phyloP scores from a whole-genome alignment of 2,113 vertebrate species.

The Muscicapa adusta region DNA sequence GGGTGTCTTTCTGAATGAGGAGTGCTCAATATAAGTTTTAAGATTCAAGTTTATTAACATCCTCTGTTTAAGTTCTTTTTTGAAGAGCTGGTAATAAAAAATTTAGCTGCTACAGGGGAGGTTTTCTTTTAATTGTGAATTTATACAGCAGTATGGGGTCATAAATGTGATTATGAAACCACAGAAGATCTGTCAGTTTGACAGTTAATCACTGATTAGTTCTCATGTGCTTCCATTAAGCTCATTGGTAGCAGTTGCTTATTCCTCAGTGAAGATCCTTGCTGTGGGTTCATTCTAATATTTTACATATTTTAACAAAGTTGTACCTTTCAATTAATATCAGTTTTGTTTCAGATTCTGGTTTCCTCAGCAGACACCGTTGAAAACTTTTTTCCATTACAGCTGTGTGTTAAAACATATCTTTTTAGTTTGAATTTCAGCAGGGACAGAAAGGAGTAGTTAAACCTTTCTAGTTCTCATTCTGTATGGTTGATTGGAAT shows the following conservation, averaged over 20 bases:
- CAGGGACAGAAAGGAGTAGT: background rate
- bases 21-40: background rate
- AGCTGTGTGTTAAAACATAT: background rate
- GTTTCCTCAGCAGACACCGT: background rate
- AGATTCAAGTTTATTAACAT: background rate
- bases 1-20: background rate
- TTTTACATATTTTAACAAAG: background rate
- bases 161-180: background rate
- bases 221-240: background rate
- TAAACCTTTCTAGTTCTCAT: background rate
- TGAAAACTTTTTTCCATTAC: background rate
- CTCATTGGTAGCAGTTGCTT: background rate
- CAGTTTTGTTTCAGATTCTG: background rate
- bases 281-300: background rate
- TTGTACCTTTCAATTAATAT: background rate
- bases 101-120: background rate
- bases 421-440: background rate
- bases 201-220: background rate
- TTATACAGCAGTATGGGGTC: background rate
- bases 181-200: background rate
- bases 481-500: background rate
- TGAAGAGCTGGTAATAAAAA: background rate
- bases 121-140: background rate
- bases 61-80: background rate
- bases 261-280: background rate